Evolutionary conservation across 2,888 invertebrate genomes (phyloP), one percentile per base, ranked within the genome.

Genomic region (Phengaris arion): DNA sequence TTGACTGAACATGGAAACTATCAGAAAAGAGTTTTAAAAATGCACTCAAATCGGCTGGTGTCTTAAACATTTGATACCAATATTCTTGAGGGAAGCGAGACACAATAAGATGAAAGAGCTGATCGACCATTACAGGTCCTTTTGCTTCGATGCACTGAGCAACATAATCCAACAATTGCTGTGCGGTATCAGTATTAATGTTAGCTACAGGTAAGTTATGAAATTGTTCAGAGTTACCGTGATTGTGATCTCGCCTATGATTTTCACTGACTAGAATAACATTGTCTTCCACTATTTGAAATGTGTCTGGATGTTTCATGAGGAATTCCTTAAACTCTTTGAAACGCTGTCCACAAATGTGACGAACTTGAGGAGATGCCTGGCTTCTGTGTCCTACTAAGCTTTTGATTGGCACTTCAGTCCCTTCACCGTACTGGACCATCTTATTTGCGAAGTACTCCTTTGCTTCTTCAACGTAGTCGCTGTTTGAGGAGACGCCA

Each of bases 391-490:
- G 99, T 0, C 99, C 99, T 78, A 99, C 95, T 80, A 99, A 95
- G 89, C 98, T 98, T 88, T 98, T 98, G 81, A 99, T 98, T 6
- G 99, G 99, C 80, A 99, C 98, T 94, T 99, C 99, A 2, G 98
- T 98, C 76, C 97, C 98, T 80, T 97, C 96, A 77, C 99, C 99
- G 89, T 99, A 98, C 92, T 99, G 98, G 80, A 97, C 94, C 91
- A 99, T 95, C 94, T 99, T 99, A 86, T 97, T 96, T 76, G 98
- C 97, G 93, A 99, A 99, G 94, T 99, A 99, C 86, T 98, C 98
- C 84, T 99, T 98, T 76, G 99, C 99, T 93, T 99, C 99, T 85
- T 97, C 96, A 83, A 98, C 98, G 89, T 98, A 98, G 89, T 98
- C 98, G 82, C 97, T 95, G 85, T 96, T 96, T 81, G 96, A 96